Evolutionary conservation across 2,113 vertebrate genomes (phyloP).

Genomic region (Ranitomeya variabilis): DNA sequence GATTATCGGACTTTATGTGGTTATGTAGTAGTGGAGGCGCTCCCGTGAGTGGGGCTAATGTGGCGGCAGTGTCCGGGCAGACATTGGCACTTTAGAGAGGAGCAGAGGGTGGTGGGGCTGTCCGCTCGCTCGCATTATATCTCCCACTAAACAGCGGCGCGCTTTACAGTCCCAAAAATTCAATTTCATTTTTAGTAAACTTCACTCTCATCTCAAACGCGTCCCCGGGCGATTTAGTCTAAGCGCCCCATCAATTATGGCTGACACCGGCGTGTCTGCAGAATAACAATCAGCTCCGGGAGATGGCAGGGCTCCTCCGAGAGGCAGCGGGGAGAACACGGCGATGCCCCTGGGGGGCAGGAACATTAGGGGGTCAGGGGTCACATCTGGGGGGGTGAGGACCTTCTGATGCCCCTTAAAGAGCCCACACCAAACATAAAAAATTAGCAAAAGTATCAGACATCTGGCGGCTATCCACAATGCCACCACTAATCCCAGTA

Average conservation of each 20-base stretch:
- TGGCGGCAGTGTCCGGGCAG: background rate
- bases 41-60: too few species aligned
- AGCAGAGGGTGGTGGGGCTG: background rate
- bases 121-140: constrained; percentile 14
- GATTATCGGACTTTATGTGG: background rate
- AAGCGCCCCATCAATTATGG: constrained; percentile 48
- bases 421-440: too few species aligned
- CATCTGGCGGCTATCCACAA: too few species aligned
- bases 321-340: too few species aligned
- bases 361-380: too few species aligned
- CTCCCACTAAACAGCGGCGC: constrained; percentile 21
- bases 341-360: background rate
- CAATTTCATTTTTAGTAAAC: constrained; percentile 56
- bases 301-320: background rate
- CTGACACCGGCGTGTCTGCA: constrained; percentile 39
- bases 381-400: background rate
- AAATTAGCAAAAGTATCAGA: too few species aligned
- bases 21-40: background rate
- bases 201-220: constrained; percentile 36
- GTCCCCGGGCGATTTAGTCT: constrained; percentile 30
- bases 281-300: constrained; percentile 38
- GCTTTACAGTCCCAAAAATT: constrained; percentile 52
- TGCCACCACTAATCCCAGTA: too few species aligned
- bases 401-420: background rate
- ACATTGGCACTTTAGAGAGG: background rate